Evolutionary conservation across 2,113 vertebrate genomes (phyloP).

Genomic region (Cheilinus undulatus): DNA sequence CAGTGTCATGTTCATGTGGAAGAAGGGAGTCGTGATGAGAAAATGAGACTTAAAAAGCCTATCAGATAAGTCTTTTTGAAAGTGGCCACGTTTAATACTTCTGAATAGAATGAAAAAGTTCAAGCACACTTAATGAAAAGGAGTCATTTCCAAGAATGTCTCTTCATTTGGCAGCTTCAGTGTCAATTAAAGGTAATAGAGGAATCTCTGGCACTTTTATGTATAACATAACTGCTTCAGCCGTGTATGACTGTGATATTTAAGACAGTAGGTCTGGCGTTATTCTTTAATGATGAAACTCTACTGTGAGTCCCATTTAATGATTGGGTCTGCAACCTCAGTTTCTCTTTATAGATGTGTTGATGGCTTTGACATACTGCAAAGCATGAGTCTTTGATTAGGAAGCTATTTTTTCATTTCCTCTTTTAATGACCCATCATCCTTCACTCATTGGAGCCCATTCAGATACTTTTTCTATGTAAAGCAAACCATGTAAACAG

Average conservation of each 20-base stretch:
- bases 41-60: not conserved
- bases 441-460: too few species aligned
- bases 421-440: not conserved
- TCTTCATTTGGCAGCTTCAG: constrained; percentile 3
- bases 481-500: not conserved
- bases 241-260: not conserved
- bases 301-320: not conserved
- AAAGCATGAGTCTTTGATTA: constrained; percentile 1
- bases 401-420: not conserved
- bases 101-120: not conserved
- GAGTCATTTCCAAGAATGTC: not conserved
- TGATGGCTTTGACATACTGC: not conserved
- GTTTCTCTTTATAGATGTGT: not conserved
- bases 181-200: constrained; percentile 19
- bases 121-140: not conserved
- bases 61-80: not conserved
- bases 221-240: not conserved
- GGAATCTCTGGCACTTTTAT: not conserved
- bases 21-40: too few species aligned
- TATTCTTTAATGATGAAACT: constrained; percentile 8
- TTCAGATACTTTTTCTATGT: too few species aligned
- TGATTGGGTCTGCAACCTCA: not conserved
- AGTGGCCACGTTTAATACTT: not conserved
- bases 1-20: too few species aligned
- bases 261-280: not conserved